Percentiles rank a stretch among this genome's conserved stretches.
phyloP scores from a whole-genome alignment of 2,797 vertebrate species.

The Notamacropus eugenii region DNA sequence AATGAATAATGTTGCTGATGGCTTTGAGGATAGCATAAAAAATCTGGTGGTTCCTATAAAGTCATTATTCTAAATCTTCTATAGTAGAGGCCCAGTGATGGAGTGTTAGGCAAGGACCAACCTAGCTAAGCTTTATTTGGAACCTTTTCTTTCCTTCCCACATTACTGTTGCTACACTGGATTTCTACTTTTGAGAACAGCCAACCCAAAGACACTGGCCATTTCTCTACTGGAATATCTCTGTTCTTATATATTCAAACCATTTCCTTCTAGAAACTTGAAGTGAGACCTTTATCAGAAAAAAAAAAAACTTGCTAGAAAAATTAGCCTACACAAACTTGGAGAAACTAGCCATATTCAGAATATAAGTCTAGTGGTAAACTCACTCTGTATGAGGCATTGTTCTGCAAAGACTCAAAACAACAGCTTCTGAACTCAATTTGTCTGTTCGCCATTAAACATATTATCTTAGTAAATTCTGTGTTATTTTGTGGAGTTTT shows the following conservation, averaged over 20 bases:
- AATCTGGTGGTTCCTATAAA: background rate
- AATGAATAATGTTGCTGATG: background rate
- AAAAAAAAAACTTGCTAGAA: background rate
- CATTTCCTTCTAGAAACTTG: background rate
- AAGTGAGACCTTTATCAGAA: background rate
- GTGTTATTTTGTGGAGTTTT: background rate
- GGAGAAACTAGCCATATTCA: background rate
- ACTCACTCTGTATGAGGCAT: background rate
- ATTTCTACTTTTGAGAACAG: background rate
- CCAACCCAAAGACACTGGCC: background rate
- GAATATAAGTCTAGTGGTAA: background rate
- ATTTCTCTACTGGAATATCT: background rate
- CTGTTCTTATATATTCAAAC: background rate
- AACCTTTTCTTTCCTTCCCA: background rate
- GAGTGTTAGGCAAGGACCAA: background rate
- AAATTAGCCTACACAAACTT: background rate
- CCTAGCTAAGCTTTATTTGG: background rate
- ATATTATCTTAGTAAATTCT: background rate
- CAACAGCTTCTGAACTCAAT: background rate
- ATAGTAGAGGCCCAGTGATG: background rate
- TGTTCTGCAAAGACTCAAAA: background rate
- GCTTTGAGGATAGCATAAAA: background rate
- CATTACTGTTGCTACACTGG: background rate
- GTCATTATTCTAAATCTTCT: background rate
- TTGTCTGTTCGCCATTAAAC: background rate